Conservation (phyloP, 2,888 invertebrate species). For the Ametastegia equiseti region DNA sequence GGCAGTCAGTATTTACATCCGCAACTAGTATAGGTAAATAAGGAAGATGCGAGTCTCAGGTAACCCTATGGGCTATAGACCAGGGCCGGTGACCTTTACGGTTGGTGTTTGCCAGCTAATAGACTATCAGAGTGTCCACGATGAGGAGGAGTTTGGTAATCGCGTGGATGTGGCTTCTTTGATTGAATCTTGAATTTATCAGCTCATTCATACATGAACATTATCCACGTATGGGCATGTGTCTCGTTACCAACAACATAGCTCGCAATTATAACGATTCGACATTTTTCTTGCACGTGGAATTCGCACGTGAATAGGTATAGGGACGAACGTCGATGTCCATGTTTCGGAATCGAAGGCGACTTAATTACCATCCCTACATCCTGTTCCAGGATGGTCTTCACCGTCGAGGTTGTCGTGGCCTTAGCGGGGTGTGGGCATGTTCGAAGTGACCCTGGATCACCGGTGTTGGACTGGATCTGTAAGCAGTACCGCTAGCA, state of each 20-base stretch:
- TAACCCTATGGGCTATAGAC: neutral
- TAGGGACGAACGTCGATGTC: neutral
- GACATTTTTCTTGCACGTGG: neutral
- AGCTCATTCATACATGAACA: neutral
- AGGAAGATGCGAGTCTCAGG: neutral
- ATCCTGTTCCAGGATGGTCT: neutral
- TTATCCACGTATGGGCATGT: no score
- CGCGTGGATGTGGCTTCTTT: neutral
- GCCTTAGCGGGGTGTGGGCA: slow-evolving; percentile 53
- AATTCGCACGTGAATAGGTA: neutral
- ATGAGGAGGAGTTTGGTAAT: neutral
- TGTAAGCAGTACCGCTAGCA: slow-evolving; percentile 67
- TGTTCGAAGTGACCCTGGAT: slow-evolving; percentile 71
- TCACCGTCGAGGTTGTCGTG: no score
- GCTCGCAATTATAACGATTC: neutral
- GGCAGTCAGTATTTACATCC: slow-evolving; percentile 14
- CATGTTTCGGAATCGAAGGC: neutral
- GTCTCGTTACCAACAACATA: no score
- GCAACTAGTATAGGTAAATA: neutral
- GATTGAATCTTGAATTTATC: neutral
- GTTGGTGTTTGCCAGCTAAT: neutral
- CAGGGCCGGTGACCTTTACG: slow-evolving; percentile 5
- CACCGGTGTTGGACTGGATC: slow-evolving; percentile 63
- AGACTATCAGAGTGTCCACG: neutral
- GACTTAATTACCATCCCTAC: slow-evolving; percentile 11